Evolutionary conservation across 2,888 invertebrate genomes (phyloP).

Genomic region (Barypeithes pellucidus): DNA sequence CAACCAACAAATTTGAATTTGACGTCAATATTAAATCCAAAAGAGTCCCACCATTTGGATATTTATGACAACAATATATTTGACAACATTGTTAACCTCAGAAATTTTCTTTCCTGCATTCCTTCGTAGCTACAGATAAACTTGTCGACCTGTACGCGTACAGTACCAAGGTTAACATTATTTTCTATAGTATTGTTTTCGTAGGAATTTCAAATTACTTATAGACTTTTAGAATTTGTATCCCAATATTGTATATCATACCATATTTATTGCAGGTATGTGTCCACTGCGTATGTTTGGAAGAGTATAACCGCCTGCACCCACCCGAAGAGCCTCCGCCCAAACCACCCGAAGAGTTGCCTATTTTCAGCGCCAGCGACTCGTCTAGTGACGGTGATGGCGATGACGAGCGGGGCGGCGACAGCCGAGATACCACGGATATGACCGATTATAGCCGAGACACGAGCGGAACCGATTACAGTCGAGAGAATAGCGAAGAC

Average conservation of each 20-base stretch:
- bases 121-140: too few species aligned
- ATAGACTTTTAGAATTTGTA: too few species aligned
- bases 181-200: too few species aligned
- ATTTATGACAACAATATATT: too few species aligned
- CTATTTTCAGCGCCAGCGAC: constrained; percentile 70
- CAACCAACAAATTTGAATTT: too few species aligned
- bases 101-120: too few species aligned
- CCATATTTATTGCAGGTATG: constrained; percentile 72
- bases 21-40: too few species aligned
- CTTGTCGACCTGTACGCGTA: too few species aligned
- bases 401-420: constrained; percentile 40
- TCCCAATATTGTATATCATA: neutral
- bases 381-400: constrained; percentile 70
- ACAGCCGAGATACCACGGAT: constrained; percentile 44
- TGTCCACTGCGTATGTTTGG: constrained; percentile 84
- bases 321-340: constrained; percentile 69
- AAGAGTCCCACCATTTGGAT: too few species aligned
- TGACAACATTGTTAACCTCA: too few species aligned
- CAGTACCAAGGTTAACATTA: too few species aligned
- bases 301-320: constrained; percentile 79
- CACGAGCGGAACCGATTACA: constrained; percentile 44
- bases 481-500: constrained; percentile 49
- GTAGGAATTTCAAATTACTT: too few species aligned
- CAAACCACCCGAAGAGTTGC: constrained; percentile 57
- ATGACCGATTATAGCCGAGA: constrained; percentile 45